Conservation (phyloP, 2,797 vertebrate species). For the Champsocephalus esox region DNA sequence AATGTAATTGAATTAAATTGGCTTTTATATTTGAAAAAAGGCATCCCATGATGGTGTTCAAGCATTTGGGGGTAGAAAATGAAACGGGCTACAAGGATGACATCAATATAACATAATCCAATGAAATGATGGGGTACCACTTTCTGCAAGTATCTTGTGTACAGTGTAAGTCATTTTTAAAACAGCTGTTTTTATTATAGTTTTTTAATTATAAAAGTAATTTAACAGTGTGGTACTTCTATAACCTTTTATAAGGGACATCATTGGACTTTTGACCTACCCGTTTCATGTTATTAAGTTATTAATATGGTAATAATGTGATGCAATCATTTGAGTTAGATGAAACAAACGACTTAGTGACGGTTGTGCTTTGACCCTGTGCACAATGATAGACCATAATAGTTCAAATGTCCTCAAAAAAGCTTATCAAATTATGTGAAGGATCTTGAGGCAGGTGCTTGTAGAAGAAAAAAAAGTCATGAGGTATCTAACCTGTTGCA, state of each 20-base stretch:
- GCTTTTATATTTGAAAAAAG: background rate
- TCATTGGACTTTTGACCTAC: background rate
- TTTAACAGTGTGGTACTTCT: background rate
- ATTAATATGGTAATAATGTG: too few species aligned
- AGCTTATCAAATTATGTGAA: background rate
- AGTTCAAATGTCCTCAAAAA: background rate
- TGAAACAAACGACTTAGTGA: background rate
- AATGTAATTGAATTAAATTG: background rate
- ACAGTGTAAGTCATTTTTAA: too few species aligned
- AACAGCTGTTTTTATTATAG: background rate
- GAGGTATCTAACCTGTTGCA: constrained; percentile 89
- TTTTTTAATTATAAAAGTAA: too few species aligned
- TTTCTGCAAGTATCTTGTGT: background rate
- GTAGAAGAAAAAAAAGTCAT: background rate
- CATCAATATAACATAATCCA: background rate
- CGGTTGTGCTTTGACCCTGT: background rate
- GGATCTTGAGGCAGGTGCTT: background rate
- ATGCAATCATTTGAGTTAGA: constrained; percentile 1
- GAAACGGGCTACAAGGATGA: background rate
- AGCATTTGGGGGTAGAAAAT: constrained; percentile 16
- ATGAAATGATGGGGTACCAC: too few species aligned
- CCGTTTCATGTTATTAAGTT: background rate
- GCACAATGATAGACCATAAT: background rate
- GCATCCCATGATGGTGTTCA: constrained; percentile 2
- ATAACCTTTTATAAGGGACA: background rate